Evolutionary conservation across 2,888 invertebrate species (phyloP).

Genomic region (Conchocele bisecta): DNA sequence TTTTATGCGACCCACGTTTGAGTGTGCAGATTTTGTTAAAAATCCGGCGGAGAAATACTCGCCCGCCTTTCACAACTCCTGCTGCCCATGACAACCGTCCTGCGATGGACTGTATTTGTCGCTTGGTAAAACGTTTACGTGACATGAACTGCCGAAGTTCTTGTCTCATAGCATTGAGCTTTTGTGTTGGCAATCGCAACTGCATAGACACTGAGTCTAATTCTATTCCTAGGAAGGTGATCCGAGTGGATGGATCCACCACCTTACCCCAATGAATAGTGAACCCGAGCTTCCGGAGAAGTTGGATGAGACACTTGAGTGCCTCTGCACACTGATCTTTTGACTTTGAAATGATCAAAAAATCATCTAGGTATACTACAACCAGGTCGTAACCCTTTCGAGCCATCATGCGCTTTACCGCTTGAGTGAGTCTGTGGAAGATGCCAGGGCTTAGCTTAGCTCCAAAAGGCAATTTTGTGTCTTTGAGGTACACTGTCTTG

Average conservation of each 20-base stretch:
- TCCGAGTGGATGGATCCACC: neutral
- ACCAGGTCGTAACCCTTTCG: conserved; percentile 13
- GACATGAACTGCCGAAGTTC: neutral
- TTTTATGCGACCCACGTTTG: neutral
- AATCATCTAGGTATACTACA: conserved; percentile 37
- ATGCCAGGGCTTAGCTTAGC: conserved; percentile 25
- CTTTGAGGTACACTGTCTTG: neutral
- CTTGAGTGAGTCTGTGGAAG: conserved; percentile 24
- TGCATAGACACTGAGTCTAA: neutral
- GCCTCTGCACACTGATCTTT: conserved; percentile 3
- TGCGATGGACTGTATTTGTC: neutral
- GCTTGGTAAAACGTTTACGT: neutral
- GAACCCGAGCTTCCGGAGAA: conserved; percentile 3
- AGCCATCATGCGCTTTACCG: conserved; percentile 25
- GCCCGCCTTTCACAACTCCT: neutral
- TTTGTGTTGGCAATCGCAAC: neutral
- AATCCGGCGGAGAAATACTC: conserved; percentile 5
- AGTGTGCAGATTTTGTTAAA: neutral
- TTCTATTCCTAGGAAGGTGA: neutral
- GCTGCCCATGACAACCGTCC: neutral
- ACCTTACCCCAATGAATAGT: conserved; percentile 4
- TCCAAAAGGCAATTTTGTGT: conserved; percentile 14
- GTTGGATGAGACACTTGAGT: neutral
- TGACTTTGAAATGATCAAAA: conserved; percentile 12
- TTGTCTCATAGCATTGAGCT: neutral